Evolutionary conservation across 2,888 invertebrate genomes (phyloP).

Genomic region (Phyto melanocephala): DNA sequence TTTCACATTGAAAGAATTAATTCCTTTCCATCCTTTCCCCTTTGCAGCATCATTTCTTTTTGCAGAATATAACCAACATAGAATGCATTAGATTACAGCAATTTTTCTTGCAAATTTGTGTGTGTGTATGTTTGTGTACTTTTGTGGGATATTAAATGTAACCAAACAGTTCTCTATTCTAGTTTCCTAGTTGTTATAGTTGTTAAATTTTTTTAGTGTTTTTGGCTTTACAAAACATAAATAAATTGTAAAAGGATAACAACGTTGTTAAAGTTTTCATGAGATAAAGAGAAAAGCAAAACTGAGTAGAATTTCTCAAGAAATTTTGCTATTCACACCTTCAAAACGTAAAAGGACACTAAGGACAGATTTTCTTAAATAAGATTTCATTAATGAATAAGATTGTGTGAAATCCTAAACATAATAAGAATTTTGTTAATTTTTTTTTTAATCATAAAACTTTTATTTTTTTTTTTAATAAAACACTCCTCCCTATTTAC

Average conservation of each 20-base stretch:
- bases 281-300: background rate
- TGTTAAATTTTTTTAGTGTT: background rate
- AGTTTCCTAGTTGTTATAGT: background rate
- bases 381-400: too few species aligned
- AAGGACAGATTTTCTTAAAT: too few species aligned
- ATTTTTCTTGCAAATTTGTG: background rate
- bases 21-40: background rate
- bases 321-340: background rate
- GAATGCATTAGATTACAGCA: background rate
- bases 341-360: background rate
- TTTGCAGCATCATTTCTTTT: background rate
- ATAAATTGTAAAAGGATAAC: slow-evolving; percentile 19
- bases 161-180: background rate
- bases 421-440: too few species aligned
- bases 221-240: background rate
- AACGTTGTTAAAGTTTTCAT: background rate
- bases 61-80: background rate
- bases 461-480: too few species aligned
- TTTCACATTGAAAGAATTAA: too few species aligned
- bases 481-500: too few species aligned
- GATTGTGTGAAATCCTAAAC: too few species aligned
- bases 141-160: background rate
- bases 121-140: background rate
- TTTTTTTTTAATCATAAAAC: too few species aligned
- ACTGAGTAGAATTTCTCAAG: background rate